phyloP scores from a whole-genome alignment of 2,888 invertebrate species.

The Octonoba sinensis region DNA sequence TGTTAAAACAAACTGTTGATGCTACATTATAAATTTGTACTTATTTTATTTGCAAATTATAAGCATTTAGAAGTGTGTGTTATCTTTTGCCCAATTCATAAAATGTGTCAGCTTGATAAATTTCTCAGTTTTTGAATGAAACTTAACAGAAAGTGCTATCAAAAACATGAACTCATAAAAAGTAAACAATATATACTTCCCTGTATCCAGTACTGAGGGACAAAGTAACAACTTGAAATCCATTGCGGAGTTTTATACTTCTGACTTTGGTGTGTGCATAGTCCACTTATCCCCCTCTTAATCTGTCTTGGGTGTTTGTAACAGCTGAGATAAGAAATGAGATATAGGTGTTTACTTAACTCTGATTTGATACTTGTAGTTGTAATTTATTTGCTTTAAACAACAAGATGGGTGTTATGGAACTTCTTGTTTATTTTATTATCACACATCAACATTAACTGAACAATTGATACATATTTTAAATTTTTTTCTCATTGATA shows the following conservation, averaged over 20 bases:
- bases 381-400: neutral
- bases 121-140: no score
- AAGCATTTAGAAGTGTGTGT: no score
- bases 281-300: slow-evolving; percentile 20
- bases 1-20: no score
- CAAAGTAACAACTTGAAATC: slow-evolving; percentile 28
- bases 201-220: slow-evolving; percentile 27
- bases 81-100: no score
- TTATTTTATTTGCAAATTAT: no score
- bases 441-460: no score
- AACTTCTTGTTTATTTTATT: no score
- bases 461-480: neutral
- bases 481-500: neutral
- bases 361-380: neutral
- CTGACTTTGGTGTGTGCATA: slow-evolving; percentile 16
- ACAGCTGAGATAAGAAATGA: slow-evolving; percentile 26
- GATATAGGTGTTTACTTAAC: slow-evolving; percentile 21
- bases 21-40: no score
- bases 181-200: slow-evolving; percentile 47
- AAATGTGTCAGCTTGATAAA: no score
- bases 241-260: slow-evolving; percentile 26
- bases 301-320: neutral
- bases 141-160: no score
- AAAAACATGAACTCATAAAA: neutral
- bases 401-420: no score